Percentiles rank a stretch among this genome's conserved stretches.
Conservation (phyloP, 2,113 vertebrate species). For the Oryctolagus cuniculus region DNA sequence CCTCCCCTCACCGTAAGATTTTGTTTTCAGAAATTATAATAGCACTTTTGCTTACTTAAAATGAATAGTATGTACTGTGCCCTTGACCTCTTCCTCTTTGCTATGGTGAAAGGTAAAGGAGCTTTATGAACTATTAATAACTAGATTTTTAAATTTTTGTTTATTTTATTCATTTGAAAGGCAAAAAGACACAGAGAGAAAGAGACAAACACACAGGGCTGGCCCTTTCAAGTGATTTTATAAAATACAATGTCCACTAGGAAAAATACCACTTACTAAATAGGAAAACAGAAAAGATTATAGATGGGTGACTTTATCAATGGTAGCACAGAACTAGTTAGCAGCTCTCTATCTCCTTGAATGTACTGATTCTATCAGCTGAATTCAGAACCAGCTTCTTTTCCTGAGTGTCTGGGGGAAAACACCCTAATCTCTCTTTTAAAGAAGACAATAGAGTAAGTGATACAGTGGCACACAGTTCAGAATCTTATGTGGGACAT, state of each 20-base stretch:
- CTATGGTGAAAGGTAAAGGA: constrained; percentile 34
- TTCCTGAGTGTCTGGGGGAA: constrained; percentile 17
- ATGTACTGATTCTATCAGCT: neutral
- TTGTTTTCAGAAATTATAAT: constrained; percentile 68
- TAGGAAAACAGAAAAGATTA: constrained; percentile 32
- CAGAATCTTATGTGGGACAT: neutral
- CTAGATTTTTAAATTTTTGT: neutral
- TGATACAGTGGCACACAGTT: neutral
- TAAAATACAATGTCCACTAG: constrained; percentile 7
- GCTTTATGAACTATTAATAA: neutral
- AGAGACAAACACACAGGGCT: too few relatives aligned
- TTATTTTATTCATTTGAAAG: too few relatives aligned
- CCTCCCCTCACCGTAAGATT: constrained; percentile 68
- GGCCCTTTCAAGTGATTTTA: constrained; percentile 49
- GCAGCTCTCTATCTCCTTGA: neutral
- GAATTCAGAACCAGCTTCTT: constrained; percentile 57
- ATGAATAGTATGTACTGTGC: neutral
- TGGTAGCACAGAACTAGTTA: neutral
- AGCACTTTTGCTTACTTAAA: constrained; percentile 67
- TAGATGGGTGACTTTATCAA: neutral
- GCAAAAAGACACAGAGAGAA: too few relatives aligned
- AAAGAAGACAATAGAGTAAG: neutral
- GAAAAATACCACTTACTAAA: neutral
- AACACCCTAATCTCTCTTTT: neutral
- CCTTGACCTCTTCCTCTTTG: neutral